A percentile compares a stretch with the other conserved stretches of the same genome.
Conservation (phyloP, 1,140 invertebrate genomes). For the Agraylea sexmaculata region DNA sequence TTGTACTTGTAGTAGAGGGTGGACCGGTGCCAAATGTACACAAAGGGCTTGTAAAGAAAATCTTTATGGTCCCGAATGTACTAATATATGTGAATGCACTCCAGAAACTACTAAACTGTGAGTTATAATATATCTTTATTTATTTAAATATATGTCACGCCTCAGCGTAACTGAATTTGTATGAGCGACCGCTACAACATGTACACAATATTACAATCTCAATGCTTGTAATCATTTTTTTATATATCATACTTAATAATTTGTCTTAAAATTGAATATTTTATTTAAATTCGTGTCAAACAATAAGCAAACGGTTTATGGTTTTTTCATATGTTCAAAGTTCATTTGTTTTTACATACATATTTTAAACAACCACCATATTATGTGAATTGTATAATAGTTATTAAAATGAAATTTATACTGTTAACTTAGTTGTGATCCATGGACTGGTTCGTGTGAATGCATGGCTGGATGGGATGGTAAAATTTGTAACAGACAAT, state of each 20-base stretch:
- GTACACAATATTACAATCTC: no score
- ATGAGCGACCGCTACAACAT: no score
- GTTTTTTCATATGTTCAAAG: not conserved
- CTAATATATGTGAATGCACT: slow-evolving; percentile 62
- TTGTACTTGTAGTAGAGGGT: slow-evolving; percentile 64
- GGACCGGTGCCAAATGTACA: slow-evolving; percentile 59
- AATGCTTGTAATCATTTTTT: no score
- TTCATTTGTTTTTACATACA: not conserved
- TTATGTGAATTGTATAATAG: no score
- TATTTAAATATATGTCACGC: not conserved
- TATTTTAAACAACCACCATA: not conserved
- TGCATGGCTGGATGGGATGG: slow-evolving; percentile 86
- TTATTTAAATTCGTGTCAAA: no score
- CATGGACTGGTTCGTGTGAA: slow-evolving; percentile 74
- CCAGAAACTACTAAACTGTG: slow-evolving; percentile 58
- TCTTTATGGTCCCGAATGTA: slow-evolving; percentile 59
- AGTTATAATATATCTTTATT: slow-evolving; percentile 22
- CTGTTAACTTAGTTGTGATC: slow-evolving; percentile 60
- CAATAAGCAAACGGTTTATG: no score
- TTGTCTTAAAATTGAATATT: no score
- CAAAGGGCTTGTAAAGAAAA: slow-evolving; percentile 51
- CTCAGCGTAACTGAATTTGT: no score
- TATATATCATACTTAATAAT: no score
- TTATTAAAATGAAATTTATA: slow-evolving; percentile 4
- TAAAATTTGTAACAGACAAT: slow-evolving; percentile 64